Conservation (phyloP, 2,113 vertebrate species). For the Alouatta palliata region DNA sequence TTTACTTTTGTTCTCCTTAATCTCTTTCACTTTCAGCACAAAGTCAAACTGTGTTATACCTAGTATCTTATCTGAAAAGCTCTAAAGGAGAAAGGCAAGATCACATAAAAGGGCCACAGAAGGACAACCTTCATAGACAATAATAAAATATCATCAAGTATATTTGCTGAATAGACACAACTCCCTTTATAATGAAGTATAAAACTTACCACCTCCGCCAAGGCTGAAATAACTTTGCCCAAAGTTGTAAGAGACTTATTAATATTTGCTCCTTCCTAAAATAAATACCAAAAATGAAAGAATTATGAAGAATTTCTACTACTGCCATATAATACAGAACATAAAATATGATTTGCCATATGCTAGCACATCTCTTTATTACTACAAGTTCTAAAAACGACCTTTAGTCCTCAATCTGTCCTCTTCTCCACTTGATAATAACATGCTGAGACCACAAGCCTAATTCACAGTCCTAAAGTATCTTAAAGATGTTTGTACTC, state of each 20-base stretch:
- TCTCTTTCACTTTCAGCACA: conserved; percentile 12
- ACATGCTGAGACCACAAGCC: neutral
- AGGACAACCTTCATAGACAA: neutral
- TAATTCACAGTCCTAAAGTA: neutral
- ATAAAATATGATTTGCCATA: neutral
- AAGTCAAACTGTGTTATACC: neutral
- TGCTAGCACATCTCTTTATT: neutral
- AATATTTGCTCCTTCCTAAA: conserved; percentile 99
- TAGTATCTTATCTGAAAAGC: neutral
- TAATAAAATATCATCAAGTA: neutral
- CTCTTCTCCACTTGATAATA: neutral
- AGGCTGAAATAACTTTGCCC: conserved; percentile 98
- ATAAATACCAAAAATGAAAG: conserved; percentile 60
- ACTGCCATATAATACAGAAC: neutral
- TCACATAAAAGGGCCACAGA: conserved; percentile 11
- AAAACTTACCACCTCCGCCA: conserved; percentile 98
- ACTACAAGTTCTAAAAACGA: neutral
- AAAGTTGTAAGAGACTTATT: conserved; percentile 99
- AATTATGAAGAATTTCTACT: conserved; percentile 29
- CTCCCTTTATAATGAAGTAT: neutral
- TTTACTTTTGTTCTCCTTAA: neutral
- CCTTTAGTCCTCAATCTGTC: neutral
- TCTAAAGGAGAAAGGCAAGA: neutral
- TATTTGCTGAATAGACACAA: neutral
- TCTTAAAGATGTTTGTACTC: neutral